Evolutionary conservation across 2,888 invertebrate species (phyloP), one percentile per base, ranked within the genome.

Genomic region (Drosophila pseudotalamancana): DNA sequence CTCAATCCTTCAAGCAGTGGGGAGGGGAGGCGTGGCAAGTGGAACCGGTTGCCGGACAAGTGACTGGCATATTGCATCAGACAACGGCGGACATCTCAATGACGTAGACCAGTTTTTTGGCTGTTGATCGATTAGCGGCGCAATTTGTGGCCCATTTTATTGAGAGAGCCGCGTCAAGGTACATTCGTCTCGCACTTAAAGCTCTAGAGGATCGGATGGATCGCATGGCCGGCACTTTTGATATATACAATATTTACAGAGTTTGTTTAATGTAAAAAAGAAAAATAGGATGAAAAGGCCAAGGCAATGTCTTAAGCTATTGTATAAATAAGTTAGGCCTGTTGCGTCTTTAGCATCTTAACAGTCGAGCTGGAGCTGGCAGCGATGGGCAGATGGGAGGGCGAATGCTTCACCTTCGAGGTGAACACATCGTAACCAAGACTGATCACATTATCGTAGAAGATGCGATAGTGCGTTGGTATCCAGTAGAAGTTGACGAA

Each of bases 401-500:
- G 46, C 3, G 68, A 90, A 89, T 96, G 94, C 90, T 95, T 95
- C 1, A 97, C 94, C 88, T 95, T 94, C 9, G 97, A 97, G 11
- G 96, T 95, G 83, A 96, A 97, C 34, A 97, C 92, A 91, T 97
- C 97, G 91, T 96, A 97, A 0, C 96, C 95, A 80, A 97, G 93
- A 29, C 97, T 97, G 86, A 97, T 94, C 0, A 93, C 93, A 89
- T 96, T 97, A 89, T 97, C 97, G 92, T 97, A 98, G 8, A 97
- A 92, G 25, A 98, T 96, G 88, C 98, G 93, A 90, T 94, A 98
- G 79, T 93, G 94, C 6, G 95, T 94, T 8, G 98, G 96, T 71
- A 98, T 90, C 88, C 95, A 94, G 90, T 95, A 97, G 91, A 98
- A 98, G 91, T 98, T 98, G n/a, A 98, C 92, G 35, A 97, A 92